Conservation (phyloP, 2,113 vertebrate species). For the Sigmodon hispidus region DNA sequence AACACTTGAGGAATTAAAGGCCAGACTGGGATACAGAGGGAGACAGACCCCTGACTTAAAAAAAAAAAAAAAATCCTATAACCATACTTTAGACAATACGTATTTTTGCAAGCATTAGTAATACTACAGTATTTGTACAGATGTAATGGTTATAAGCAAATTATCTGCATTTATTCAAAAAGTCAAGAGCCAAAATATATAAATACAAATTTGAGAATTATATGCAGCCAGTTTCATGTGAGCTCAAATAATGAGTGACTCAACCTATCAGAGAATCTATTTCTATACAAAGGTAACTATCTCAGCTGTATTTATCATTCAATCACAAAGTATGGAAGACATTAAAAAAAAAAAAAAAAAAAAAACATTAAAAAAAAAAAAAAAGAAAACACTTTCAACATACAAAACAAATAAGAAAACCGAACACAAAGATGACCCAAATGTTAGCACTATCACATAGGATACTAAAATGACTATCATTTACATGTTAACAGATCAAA, state of each 20-base stretch:
- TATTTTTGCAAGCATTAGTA: neutral
- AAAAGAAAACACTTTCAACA: neutral
- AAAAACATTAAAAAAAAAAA: neutral
- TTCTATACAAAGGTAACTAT: neutral
- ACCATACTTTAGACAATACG: neutral
- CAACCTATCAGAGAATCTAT: neutral
- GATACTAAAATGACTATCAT: conserved; percentile 31
- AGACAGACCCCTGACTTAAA: neutral
- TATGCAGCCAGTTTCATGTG: neutral
- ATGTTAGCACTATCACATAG: conserved; percentile 12
- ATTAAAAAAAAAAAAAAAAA: neutral
- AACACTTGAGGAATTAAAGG: neutral
- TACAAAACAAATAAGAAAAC: conserved; percentile 29
- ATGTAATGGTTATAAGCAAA: neutral
- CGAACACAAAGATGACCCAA: conserved; percentile 11
- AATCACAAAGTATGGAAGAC: conserved; percentile 8
- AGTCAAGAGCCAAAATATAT: neutral
- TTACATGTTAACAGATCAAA: conserved; percentile 25
- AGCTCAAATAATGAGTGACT: neutral
- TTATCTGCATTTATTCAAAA: neutral
- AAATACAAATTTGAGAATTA: neutral
- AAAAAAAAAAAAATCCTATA: neutral
- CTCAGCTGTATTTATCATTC: neutral
- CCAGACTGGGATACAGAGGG: neutral
- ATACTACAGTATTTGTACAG: neutral